phyloP scores from a whole-genome alignment of 2,113 vertebrate species.

The Erythrolamprus reginae region DNA sequence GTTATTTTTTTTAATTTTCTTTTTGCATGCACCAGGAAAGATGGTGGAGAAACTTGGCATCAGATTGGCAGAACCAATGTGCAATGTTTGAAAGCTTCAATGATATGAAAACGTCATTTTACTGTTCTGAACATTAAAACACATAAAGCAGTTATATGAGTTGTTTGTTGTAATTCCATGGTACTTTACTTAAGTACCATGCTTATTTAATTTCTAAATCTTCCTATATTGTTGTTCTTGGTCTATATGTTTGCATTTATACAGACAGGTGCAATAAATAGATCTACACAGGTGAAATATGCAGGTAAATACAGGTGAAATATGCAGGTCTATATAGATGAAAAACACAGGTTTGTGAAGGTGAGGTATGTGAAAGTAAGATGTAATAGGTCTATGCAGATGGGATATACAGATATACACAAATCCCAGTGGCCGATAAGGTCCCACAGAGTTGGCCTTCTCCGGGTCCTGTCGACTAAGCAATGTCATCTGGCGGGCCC shows the following conservation, averaged over 20 bases:
- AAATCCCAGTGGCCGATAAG: too few species aligned
- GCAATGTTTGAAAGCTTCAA: neutral
- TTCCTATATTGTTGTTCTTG: neutral
- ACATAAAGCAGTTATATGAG: neutral
- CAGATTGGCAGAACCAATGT: neutral
- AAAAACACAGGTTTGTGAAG: neutral
- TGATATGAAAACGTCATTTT: neutral
- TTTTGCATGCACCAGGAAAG: conserved; percentile 10
- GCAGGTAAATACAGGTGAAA: neutral
- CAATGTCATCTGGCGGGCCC: too few species aligned
- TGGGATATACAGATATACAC: neutral
- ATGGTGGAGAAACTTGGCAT: neutral
- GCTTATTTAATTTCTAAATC: neutral
- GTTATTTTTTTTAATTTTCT: neutral
- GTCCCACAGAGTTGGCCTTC: too few species aligned
- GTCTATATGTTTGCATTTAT: neutral
- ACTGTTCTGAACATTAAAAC: neutral
- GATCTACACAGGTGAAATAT: neutral
- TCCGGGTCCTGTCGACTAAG: too few species aligned
- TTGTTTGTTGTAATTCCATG: neutral
- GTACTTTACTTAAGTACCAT: neutral
- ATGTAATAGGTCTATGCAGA: neutral
- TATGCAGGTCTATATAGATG: neutral
- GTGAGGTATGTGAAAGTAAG: too few species aligned
- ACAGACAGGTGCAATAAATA: neutral